Conservation (phyloP, 37 sponge, comb jelly and placozoan genomes). For the Ephydatia muelleri region DNA sequence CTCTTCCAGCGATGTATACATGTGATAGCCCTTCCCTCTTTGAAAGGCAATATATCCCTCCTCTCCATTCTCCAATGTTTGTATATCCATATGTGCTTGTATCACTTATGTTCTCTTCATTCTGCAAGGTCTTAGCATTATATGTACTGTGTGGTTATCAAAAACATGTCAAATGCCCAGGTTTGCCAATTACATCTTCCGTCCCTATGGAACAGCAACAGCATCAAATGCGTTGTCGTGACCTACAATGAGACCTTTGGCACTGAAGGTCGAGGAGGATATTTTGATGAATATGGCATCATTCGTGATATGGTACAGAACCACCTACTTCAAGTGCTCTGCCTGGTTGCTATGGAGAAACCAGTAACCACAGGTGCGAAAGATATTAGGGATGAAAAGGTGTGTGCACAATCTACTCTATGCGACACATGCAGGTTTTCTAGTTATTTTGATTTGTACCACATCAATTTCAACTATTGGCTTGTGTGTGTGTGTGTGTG, state of each 20-base stretch:
- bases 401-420: background rate
- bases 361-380: background rate
- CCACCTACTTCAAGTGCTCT: conserved; percentile 10
- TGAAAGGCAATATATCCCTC: too few relatives aligned
- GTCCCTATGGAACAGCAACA: background rate
- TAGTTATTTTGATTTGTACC: background rate
- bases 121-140: too few relatives aligned
- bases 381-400: conserved; percentile 19
- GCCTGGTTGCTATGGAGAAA: conserved; percentile 6
- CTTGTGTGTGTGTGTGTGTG: too few relatives aligned
- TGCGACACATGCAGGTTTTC: background rate
- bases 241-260: background rate
- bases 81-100: too few relatives aligned
- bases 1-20: too few relatives aligned
- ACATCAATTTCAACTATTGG: too few relatives aligned
- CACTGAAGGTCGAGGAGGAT: background rate
- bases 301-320: conserved; percentile 5
- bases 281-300: background rate
- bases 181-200: background rate
- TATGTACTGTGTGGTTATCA: too few relatives aligned
- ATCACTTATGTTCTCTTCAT: too few relatives aligned
- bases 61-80: too few relatives aligned
- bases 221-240: background rate
- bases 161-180: too few relatives aligned
- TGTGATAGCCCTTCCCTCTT: too few relatives aligned